Evolutionary conservation across 2,797 vertebrate genomes (phyloP).

Genomic region (Anguilla marmorata): DNA sequence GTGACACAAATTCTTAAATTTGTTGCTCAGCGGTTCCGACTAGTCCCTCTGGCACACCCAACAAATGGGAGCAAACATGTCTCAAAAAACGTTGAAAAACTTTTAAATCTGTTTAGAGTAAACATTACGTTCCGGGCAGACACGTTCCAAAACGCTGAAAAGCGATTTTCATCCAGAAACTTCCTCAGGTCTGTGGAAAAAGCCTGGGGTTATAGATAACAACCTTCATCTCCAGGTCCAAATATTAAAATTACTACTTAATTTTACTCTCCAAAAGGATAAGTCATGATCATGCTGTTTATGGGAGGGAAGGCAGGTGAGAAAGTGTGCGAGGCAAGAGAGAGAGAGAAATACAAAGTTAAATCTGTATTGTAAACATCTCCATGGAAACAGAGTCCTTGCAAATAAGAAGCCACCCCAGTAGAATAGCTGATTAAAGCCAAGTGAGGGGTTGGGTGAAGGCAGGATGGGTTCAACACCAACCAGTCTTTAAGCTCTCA

Average conservation of each 20-base stretch:
- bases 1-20: background rate
- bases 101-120: background rate
- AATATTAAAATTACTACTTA: background rate
- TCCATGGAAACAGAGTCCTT: background rate
- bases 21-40: background rate
- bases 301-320: background rate
- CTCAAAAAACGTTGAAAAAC: background rate
- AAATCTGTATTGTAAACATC: conserved; percentile 11
- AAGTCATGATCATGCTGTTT: background rate
- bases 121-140: background rate
- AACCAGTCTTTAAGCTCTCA: background rate
- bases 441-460: background rate
- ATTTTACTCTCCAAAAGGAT: background rate
- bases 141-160: background rate
- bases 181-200: background rate
- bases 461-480: background rate
- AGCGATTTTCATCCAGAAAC: background rate
- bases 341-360: background rate
- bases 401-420: background rate
- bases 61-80: background rate
- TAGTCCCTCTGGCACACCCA: background rate
- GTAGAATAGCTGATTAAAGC: conserved; percentile 3
- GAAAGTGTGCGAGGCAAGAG: background rate
- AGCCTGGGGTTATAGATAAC: background rate
- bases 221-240: background rate